phyloP scores from a whole-genome alignment of 2,888 invertebrate genomes.

The Allygus modestus region DNA sequence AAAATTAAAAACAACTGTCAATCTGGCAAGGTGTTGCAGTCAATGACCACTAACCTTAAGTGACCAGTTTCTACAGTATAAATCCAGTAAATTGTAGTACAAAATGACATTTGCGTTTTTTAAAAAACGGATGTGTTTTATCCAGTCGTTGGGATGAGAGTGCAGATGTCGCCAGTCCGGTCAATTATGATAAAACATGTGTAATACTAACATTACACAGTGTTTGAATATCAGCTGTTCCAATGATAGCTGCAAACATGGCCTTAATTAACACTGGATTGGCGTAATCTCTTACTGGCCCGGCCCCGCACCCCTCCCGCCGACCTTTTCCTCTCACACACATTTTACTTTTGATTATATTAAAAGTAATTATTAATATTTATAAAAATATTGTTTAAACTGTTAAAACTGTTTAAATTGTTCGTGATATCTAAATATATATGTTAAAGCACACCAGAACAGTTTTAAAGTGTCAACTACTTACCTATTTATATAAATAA shows the following conservation, averaged over 20 bases:
- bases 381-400: too few species aligned
- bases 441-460: too few species aligned
- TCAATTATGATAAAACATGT: slow-evolving; percentile 51
- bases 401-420: too few species aligned
- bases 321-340: neutral
- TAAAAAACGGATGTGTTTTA: neutral
- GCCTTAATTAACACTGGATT: slow-evolving; percentile 41
- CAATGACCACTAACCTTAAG: too few species aligned
- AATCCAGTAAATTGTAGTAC: too few species aligned
- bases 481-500: too few species aligned
- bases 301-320: neutral
- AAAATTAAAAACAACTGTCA: too few species aligned
- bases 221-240: slow-evolving; percentile 46
- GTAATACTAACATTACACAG: slow-evolving; percentile 42
- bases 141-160: neutral
- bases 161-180: slow-evolving; percentile 13
- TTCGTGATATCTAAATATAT: too few species aligned
- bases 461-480: too few species aligned
- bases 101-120: too few species aligned
- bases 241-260: slow-evolving; percentile 50
- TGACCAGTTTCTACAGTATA: too few species aligned
- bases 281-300: slow-evolving; percentile 20
- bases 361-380: neutral
- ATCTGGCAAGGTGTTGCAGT: too few species aligned
- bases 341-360: slow-evolving; percentile 1